phyloP scores from a whole-genome alignment of 2,113 vertebrate species.

The Myotis yumanensis region DNA sequence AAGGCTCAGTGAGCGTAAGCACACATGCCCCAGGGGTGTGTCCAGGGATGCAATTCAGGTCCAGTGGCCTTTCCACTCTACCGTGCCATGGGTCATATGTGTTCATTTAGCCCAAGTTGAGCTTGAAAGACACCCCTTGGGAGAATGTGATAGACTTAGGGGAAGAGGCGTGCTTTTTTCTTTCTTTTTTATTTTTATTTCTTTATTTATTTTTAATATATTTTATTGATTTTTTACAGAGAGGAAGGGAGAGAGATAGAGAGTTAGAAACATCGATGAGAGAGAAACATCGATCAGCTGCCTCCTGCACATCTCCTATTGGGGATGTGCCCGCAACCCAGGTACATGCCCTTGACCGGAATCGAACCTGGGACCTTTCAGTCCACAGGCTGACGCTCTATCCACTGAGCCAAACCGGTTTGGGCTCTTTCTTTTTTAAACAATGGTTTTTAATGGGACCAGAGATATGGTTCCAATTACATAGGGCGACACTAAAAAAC shows the following conservation, averaged over 20 bases:
- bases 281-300: too few relatives aligned
- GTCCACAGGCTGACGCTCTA: too few relatives aligned
- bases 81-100: rapidly evolving
- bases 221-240: too few relatives aligned
- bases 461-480: neutral
- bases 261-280: too few relatives aligned
- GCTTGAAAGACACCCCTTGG: neutral
- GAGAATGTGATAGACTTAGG: neutral
- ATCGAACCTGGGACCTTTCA: too few relatives aligned
- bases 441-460: neutral
- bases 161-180: neutral
- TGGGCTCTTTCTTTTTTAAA: neutral
- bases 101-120: neutral
- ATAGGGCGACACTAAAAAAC: neutral
- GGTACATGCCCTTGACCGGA: too few relatives aligned
- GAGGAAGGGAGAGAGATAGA: too few relatives aligned
- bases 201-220: too few relatives aligned
- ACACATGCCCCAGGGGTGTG: neutral
- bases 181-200: too few relatives aligned
- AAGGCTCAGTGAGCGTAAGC: neutral
- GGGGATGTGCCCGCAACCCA: too few relatives aligned
- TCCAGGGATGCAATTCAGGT: neutral
- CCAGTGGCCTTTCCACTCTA: neutral
- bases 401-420: too few relatives aligned
- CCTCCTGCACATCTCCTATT: too few relatives aligned